These are phyloP conservation scores for Drosophila seguyi DNA, from an alignment of 1,140 invertebrate genomes.

Conservation along the genomic window DNA sequence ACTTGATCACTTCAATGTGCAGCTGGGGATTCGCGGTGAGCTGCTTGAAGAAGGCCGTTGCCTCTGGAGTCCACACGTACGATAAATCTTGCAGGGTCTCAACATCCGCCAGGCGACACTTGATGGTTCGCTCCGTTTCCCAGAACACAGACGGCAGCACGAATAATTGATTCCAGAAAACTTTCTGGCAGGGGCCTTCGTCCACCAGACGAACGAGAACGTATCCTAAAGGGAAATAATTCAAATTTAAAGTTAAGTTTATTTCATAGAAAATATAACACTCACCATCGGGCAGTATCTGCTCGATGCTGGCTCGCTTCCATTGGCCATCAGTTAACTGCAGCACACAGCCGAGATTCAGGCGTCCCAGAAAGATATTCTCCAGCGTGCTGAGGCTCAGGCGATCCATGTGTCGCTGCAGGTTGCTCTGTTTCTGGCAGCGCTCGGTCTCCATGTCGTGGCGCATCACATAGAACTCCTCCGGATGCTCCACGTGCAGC, in stretches of 20 bases:
- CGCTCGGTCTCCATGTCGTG: conserved; percentile 20
- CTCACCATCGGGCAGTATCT: conserved; percentile 55
- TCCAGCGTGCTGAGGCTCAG: conserved; percentile 23
- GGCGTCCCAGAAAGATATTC: conserved; percentile 54
- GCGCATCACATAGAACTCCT: conserved; percentile 62
- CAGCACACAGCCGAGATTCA: conserved; percentile 55
- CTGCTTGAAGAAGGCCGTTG: conserved; percentile 52
- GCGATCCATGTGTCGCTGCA: conserved; percentile 39
- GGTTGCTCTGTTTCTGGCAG: background rate
- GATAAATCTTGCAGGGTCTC: conserved; percentile 58
- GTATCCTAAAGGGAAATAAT: too few relatives aligned
- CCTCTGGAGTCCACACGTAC: conserved; percentile 62
- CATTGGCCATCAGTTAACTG: conserved; percentile 38
- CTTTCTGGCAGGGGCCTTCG: conserved; percentile 37
- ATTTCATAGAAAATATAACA: background rate
- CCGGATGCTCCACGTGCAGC: conserved; percentile 49
- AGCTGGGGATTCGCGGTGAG: conserved; percentile 66
- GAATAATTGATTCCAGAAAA: conserved; percentile 62
- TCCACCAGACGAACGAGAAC: conserved; percentile 69
- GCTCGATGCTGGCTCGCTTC: conserved; percentile 64
- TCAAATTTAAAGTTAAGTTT: too few relatives aligned
- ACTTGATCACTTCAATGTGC: conserved; percentile 41
- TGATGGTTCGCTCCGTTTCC: conserved; percentile 40
- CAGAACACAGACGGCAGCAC: conserved; percentile 49
- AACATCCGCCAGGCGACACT: conserved; percentile 69